Evolutionary conservation across 2,797 vertebrate species (phyloP).

Genomic region (Orestias chungarensis): DNA sequence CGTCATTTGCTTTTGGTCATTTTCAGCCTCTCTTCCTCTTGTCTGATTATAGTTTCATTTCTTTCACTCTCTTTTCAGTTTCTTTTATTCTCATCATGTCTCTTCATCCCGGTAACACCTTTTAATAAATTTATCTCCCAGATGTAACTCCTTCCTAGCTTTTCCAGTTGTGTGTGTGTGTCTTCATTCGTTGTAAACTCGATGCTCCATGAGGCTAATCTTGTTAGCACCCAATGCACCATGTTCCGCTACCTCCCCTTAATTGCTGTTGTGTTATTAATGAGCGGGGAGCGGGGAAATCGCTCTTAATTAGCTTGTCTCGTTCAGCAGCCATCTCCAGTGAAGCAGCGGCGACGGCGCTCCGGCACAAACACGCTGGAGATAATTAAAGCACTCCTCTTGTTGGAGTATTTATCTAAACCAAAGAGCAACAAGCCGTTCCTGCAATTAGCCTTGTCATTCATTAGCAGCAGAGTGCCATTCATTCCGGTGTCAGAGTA

Average conservation of each 20-base stretch:
- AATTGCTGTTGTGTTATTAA: slow-evolving; percentile 99
- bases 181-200: slow-evolving; percentile 51
- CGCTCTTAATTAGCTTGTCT: slow-evolving; percentile 97
- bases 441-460: slow-evolving; percentile 85
- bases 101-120: slow-evolving; percentile 39
- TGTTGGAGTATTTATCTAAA: slow-evolving; percentile 96
- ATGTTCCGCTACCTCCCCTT: slow-evolving; percentile 89
- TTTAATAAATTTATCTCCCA: slow-evolving; percentile 44
- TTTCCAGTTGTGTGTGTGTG: slow-evolving; percentile 21
- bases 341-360: slow-evolving; percentile 70
- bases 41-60: slow-evolving; percentile 21
- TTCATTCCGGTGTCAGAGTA: slow-evolving; percentile 82
- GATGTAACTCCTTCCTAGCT: slow-evolving; percentile 32
- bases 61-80: slow-evolving; percentile 22
- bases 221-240: slow-evolving; percentile 85
- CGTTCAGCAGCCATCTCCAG: slow-evolving; percentile 92
- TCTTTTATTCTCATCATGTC: slow-evolving; percentile 19
- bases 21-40: slow-evolving; percentile 3
- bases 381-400: slow-evolving; percentile 97
- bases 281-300: slow-evolving; percentile 93
- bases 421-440: slow-evolving; percentile 87
- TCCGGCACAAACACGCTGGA: slow-evolving; percentile 79
- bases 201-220: slow-evolving; percentile 81
- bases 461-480: slow-evolving; percentile 82
- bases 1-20: slow-evolving; percentile 16